These are phyloP conservation scores for Drusus annulatus DNA, from an alignment of 1,140 invertebrate genomes.

Conservation along the genomic window DNA sequence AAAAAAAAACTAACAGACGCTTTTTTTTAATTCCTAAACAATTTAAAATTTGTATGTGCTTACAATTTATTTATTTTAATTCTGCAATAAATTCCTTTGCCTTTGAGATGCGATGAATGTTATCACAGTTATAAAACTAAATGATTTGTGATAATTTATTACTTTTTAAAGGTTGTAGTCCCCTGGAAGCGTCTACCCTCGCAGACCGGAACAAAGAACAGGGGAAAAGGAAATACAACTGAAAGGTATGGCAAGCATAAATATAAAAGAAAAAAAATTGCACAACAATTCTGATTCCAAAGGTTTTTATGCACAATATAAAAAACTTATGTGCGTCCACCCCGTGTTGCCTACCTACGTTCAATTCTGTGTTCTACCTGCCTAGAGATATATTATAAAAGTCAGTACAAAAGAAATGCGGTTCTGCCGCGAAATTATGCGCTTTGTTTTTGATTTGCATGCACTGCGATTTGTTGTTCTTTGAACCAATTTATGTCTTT, in stretches of 20 bases:
- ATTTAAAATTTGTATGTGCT: too few species aligned
- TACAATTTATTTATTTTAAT: too few species aligned
- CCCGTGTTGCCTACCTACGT: background rate
- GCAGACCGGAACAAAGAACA: constrained; percentile 48
- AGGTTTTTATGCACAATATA: constrained; percentile 14
- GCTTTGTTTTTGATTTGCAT: background rate
- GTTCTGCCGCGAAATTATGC: background rate
- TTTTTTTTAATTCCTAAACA: too few species aligned
- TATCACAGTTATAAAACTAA: too few species aligned
- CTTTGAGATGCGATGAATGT: too few species aligned
- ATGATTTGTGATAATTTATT: too few species aligned
- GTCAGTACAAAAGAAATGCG: constrained; percentile 1
- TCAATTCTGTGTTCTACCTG: background rate
- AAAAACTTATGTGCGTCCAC: background rate
- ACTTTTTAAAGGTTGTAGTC: background rate
- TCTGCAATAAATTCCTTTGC: too few species aligned
- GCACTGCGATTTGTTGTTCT: too few species aligned
- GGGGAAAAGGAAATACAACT: constrained; percentile 54
- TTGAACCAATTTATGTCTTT: too few species aligned
- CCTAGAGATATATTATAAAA: background rate
- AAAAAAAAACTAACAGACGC: too few species aligned
- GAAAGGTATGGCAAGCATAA: constrained; percentile 41
- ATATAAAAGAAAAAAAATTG: constrained; percentile 17
- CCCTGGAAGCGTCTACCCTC: constrained; percentile 14
- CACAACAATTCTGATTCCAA: background rate